Conservation (phyloP, 2,888 invertebrate species). For the Plusia festucae region DNA sequence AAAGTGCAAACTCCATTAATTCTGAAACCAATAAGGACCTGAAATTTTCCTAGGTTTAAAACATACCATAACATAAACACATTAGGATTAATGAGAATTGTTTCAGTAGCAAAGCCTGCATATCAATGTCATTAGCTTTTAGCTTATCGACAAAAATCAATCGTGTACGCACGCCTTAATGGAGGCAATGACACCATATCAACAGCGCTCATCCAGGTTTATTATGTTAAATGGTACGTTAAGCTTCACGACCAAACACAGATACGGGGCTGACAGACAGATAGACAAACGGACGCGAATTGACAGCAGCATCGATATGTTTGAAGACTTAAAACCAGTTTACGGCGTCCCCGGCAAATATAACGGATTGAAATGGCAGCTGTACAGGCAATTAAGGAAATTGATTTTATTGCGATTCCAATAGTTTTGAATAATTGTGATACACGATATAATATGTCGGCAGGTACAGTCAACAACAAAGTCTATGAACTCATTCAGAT, state of each 20-base stretch:
- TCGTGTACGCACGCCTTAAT: constrained; percentile 38
- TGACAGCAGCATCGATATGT: constrained; percentile 60
- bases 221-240: constrained; percentile 60
- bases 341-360: constrained; percentile 28
- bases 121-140: constrained; percentile 7
- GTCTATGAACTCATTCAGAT: too few species aligned
- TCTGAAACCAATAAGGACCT: too few species aligned
- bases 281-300: constrained; percentile 69
- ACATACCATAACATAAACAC: too few species aligned
- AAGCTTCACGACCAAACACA: constrained; percentile 60
- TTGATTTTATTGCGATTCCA: constrained; percentile 53
- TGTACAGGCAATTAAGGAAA: constrained; percentile 56
- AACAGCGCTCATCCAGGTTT: constrained; percentile 36
- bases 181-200: constrained; percentile 48
- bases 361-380: constrained; percentile 44
- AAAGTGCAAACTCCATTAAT: too few species aligned
- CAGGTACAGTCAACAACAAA: too few species aligned
- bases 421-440: constrained; percentile 43
- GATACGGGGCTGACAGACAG: constrained; percentile 68
- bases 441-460: constrained; percentile 34
- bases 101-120: neutral
- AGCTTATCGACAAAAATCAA: constrained; percentile 33
- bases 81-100: too few species aligned
- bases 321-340: constrained; percentile 54
- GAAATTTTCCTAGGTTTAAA: too few species aligned